A percentile compares a stretch with the other conserved stretches of the same genome.
These are phyloP conservation scores for Atrichornis clamosus DNA, from an alignment of 2,113 vertebrate species.

Conservation along the genomic window DNA sequence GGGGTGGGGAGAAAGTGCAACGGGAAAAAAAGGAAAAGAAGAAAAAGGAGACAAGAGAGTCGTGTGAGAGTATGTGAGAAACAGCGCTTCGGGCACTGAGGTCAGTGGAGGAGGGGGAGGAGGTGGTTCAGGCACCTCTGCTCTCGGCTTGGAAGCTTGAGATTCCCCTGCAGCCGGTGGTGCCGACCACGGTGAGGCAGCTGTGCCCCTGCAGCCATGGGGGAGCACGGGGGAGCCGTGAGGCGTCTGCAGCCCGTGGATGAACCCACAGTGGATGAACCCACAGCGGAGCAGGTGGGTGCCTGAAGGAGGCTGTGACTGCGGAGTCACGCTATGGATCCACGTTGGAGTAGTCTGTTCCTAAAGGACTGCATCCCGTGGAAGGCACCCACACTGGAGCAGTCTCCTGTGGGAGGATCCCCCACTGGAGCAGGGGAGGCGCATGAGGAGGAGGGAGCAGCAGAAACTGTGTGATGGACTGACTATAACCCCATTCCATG, in stretches of 20 bases:
- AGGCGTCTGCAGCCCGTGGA: rapidly evolving
- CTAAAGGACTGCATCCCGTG: neutral
- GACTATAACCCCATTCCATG: neutral
- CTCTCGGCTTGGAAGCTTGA: neutral
- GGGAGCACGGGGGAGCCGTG: neutral
- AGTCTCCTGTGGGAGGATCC: neutral
- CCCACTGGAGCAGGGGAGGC: rapidly evolving
- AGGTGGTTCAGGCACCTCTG: rapidly evolving
- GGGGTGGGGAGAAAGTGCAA: too few relatives aligned
- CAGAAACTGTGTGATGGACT: neutral
- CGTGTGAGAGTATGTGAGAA: neutral
- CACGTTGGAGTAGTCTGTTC: neutral
- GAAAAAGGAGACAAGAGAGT: neutral
- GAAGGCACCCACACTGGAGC: neutral
- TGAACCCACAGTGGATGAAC: rapidly evolving
- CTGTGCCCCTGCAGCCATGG: neutral
- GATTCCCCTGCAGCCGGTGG: rapidly evolving
- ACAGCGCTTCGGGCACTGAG: neutral
- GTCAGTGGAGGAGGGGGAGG: neutral
- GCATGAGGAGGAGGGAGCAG: neutral
- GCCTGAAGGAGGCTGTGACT: neutral
- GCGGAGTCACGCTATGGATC: neutral
- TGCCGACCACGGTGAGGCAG: too few relatives aligned
- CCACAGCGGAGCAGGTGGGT: rapidly evolving
- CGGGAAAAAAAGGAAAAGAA: neutral